Conservation (phyloP, 2,888 invertebrate species). For the Stenodera caucasica region DNA sequence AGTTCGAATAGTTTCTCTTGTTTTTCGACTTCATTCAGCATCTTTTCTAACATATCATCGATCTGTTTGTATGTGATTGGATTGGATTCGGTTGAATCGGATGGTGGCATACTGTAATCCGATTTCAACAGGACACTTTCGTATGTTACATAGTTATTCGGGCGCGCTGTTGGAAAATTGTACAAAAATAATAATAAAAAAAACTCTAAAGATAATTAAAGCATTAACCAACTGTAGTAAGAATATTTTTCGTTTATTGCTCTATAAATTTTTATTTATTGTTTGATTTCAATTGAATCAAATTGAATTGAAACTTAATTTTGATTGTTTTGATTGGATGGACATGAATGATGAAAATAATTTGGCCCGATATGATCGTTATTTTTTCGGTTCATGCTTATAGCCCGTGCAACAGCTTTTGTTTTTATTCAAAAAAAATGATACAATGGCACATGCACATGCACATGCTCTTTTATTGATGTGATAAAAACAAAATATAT, state of each 20-base stretch:
- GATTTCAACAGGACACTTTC: slow-evolving; percentile 50
- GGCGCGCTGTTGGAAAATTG: slow-evolving; percentile 37
- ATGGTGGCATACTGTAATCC: slow-evolving; percentile 41
- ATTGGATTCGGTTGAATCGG: slow-evolving; percentile 11
- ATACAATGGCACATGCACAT: not conserved
- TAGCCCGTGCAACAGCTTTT: not conserved
- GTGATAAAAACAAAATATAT: not conserved
- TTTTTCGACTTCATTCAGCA: slow-evolving; percentile 54
- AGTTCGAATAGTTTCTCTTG: slow-evolving; percentile 50
- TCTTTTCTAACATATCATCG: slow-evolving; percentile 53
- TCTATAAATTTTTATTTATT: not conserved
- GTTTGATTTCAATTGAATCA: not conserved
- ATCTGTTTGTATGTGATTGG: slow-evolving; percentile 52
- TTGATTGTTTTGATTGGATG: slow-evolving; percentile 6
- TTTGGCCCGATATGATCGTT: slow-evolving; percentile 1
- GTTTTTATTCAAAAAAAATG: not conserved
- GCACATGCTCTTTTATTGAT: not conserved
- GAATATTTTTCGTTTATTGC: slow-evolving; percentile 33
- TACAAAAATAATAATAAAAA: slow-evolving; percentile 33
- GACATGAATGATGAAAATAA: slow-evolving; percentile 15
- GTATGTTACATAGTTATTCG: slow-evolving; percentile 45
- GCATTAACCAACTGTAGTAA: slow-evolving; percentile 46
- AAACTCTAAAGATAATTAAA: not conserved
- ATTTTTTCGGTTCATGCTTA: not conserved
- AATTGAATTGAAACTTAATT: not conserved